Conservation (phyloP, 2,888 invertebrate genomes). For the Ernsta delagoae region DNA sequence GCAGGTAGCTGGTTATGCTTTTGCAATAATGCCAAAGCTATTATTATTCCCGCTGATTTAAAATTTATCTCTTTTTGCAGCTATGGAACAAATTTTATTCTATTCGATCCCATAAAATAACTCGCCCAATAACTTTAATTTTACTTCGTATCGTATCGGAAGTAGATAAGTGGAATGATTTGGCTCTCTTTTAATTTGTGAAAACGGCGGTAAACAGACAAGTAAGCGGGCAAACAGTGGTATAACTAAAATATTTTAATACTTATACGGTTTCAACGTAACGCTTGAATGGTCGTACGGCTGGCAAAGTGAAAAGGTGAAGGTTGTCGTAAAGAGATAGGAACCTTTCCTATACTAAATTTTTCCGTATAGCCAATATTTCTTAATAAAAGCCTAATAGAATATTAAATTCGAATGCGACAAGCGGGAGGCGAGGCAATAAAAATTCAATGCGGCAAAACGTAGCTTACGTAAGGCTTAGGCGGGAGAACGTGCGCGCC, state of each 20-base stretch:
- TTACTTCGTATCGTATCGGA: too few species aligned
- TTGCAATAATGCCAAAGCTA: too few species aligned
- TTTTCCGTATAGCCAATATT: constrained; percentile 45
- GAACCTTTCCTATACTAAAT: constrained; percentile 20
- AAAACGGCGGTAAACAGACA: too few species aligned
- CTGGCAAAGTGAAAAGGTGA: constrained; percentile 10
- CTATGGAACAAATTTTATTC: too few species aligned
- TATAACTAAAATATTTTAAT: neutral
- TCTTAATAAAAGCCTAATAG: constrained; percentile 51
- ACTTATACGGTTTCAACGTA: constrained; percentile 1
- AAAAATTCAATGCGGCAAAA: constrained; percentile 63
- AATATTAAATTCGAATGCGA: constrained; percentile 58
- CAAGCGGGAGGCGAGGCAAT: constrained; percentile 51
- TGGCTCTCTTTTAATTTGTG: too few species aligned
- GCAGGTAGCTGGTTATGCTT: too few species aligned
- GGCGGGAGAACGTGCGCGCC: constrained; percentile 37
- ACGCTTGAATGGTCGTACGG: neutral
- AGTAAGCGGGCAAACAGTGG: too few species aligned
- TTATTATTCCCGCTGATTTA: too few species aligned
- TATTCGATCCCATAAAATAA: too few species aligned
- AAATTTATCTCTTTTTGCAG: too few species aligned
- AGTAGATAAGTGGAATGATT: too few species aligned
- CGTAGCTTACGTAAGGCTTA: constrained; percentile 60
- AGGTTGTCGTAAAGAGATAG: constrained; percentile 11
- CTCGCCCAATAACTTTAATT: too few species aligned